These are phyloP conservation scores for Halichondria panicea DNA, from an alignment of 37 sponge, comb jelly and placozoan species.

Conservation along the genomic window DNA sequence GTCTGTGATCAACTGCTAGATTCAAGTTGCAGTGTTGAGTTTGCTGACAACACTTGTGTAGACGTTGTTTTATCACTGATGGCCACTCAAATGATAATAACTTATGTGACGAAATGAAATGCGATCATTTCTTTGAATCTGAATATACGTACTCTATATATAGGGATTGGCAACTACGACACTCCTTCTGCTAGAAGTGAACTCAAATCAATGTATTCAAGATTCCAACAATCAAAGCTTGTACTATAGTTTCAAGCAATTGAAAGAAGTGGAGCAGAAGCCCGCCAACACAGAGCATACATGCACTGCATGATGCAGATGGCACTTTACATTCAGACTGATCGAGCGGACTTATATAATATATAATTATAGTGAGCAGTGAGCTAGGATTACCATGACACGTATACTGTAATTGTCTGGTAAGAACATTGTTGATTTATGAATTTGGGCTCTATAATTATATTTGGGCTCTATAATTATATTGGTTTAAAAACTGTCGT, in stretches of 20 bases:
- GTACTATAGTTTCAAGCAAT: conserved; percentile 40
- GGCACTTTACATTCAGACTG: too few relatives aligned
- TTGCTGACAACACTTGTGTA: conserved; percentile 15
- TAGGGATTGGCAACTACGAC: conserved; percentile 20
- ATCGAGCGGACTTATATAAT: too few relatives aligned
- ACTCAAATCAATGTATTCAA: not conserved
- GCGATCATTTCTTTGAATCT: conserved; percentile 18
- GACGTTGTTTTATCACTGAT: conserved; percentile 47
- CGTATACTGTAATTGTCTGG: too few relatives aligned
- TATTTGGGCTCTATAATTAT: too few relatives aligned
- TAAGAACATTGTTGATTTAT: too few relatives aligned
- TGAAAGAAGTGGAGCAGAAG: too few relatives aligned
- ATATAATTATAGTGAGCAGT: too few relatives aligned
- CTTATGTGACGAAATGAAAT: not conserved
- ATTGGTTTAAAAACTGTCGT: not conserved
- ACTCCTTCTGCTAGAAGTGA: conserved; percentile 12
- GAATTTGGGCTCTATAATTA: too few relatives aligned
- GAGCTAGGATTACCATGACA: too few relatives aligned
- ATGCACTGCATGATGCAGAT: too few relatives aligned
- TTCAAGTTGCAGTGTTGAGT: conserved; percentile 6
- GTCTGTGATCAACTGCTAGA: conserved; percentile 12
- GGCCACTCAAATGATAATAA: conserved; percentile 28
- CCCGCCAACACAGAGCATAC: too few relatives aligned
- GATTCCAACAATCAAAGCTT: not conserved
- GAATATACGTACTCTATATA: conserved; percentile 34